Evolutionary conservation across 2,888 invertebrate genomes (phyloP), one percentile per base, ranked within the genome.

Genomic region (Candidula unifasciata): DNA sequence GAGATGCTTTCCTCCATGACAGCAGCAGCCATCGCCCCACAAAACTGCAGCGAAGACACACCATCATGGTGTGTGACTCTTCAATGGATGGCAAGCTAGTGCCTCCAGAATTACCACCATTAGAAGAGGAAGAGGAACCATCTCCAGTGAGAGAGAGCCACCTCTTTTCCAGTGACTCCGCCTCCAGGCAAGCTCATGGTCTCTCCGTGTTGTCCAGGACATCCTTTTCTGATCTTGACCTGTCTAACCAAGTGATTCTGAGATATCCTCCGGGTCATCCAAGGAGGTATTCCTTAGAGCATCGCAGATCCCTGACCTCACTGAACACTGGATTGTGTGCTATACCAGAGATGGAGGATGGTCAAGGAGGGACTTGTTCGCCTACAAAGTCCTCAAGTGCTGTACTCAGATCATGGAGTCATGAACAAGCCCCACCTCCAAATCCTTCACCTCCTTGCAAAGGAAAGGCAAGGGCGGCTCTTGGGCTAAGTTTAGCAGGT

Each of bases 41-140:
- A 52, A 86, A 86, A 68, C 87, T 90, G 16, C 90, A 90, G 85
- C 87, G 92, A 24, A 87, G 92, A 52, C 91, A 92, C 87, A 92
- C 91, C 81, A 91, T 92, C 80, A 91, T 90, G 83, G 91, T 92
- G 18, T 92, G 92, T 84, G 91, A 92, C 83, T 91, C 91, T 13
- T 91, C 92, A 18, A 78, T 87, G n/a, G 88, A 88, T 33, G 82
- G 83, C 79, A 85, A 86, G 86, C 87, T 86, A 80, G 57, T 80
- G 33, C 80, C 74, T 60, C 82, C 80, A 77, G 87, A 88, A 84
- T 80, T 87, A 66, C 87, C 87, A 44, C 86, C 87, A 73, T 76
- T 88, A 44, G 84, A 83, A 64, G 88, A 88, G 73, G 88, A 85
- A 81, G 86, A 86, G 52, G 87, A 87, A 27, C 83, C 83, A 24